A percentile compares a stretch with the other conserved stretches of the same genome.
phyloP scores from a whole-genome alignment of 2,797 vertebrate species.

The Tadarida brasiliensis region DNA sequence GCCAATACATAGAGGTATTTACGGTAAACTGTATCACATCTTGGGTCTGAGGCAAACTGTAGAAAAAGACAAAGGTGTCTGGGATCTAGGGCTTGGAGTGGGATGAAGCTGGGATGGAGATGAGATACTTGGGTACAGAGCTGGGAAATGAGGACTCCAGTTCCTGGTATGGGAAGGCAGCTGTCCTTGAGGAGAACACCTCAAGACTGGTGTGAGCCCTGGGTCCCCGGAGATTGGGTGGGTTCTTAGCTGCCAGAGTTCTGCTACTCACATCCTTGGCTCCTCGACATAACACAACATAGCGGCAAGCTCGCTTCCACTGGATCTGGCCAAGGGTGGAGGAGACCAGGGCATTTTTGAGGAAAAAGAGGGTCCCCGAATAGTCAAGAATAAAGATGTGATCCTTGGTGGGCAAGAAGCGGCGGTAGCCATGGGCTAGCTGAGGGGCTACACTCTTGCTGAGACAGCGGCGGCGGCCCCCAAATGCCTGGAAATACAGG shows the following conservation, averaged over 20 bases:
- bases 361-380: conserved; percentile 86
- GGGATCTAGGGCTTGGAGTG: background rate
- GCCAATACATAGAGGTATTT: conserved; percentile 88
- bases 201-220: background rate
- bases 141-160: background rate
- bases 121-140: background rate
- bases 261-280: conserved; percentile 87
- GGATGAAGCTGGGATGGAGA: background rate
- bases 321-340: conserved; percentile 81
- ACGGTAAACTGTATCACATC: conserved; percentile 84
- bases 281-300: conserved; percentile 83
- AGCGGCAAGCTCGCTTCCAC: conserved; percentile 85
- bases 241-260: background rate
- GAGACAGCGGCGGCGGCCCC: conserved; percentile 80
- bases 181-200: background rate
- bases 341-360: conserved; percentile 83
- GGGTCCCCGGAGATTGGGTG: background rate
- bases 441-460: conserved; percentile 80
- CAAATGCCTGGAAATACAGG: conserved; percentile 86
- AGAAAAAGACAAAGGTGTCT: background rate
- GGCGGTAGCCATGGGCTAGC: conserved; percentile 85
- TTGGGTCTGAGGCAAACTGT: conserved; percentile 88
- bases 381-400: conserved; percentile 87
- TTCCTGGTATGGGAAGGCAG: background rate
- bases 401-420: conserved; percentile 86